Evolutionary conservation across 2,888 invertebrate species (phyloP), one percentile per base, ranked within the genome.

Genomic region (Temnothorax unifasciatus): DNA sequence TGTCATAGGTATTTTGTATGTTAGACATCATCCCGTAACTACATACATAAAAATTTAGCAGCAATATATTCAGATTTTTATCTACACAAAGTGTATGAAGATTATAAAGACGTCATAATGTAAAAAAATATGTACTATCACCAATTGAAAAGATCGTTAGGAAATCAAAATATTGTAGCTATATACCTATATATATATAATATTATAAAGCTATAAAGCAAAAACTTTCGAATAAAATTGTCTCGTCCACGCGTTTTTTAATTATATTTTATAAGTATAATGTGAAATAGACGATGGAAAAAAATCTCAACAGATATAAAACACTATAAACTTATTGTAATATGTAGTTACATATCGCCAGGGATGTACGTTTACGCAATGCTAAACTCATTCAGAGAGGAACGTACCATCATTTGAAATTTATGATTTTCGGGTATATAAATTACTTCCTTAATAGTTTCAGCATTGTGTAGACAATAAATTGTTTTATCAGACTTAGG

Each of bases 261-360:
- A 90, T 89, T 90, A 91, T 92, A 92, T 92, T 92, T 93, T 93
- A 86, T 91, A 90, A 91, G 66, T 52, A 68, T 83, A 85, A 82
- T 75, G 34, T 66, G 50, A 83, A 84, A 86, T 87, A 88, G 86
- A 73, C 47, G 64, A 82, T 52, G 68, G 85, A 85, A 63, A 76
- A 57, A 61, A 63, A 87, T 83, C 29, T 64, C 61, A 64, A 77
- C 54, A 69, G 25, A 59, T 84, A 83, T 76, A 63, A 74, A 68
- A 15, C 57, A 76, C n/a, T 41, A 63, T 63, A 38, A 88, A 85
- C 83, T 88, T 76, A 88, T 71, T 68, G n/a, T 29, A 69, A 83
- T 68, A 76, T 84, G 83, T 85, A 88, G 74, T 76, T 79, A 88
- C 74, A 89, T 83, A 81, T 85, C 84, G 79, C 82, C 82, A 73